Evolutionary conservation across 1,140 invertebrate genomes (phyloP).

Genomic region (Plectrocnemia conspersa): DNA sequence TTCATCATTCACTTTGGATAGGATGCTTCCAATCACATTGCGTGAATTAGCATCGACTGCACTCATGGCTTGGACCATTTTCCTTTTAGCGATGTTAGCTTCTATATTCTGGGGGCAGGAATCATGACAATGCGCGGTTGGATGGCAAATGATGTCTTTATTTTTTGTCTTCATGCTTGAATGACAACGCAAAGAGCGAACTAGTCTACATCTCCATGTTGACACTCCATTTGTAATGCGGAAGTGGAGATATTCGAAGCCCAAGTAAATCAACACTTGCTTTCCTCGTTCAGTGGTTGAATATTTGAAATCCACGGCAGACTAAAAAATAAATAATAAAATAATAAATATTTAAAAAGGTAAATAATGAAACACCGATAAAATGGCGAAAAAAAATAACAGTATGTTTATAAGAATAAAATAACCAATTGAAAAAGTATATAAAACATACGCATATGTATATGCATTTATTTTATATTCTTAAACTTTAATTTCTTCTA

Average conservation of each 20-base stretch:
- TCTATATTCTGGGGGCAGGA: not conserved
- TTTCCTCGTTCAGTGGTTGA: conserved; percentile 24
- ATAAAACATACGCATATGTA: too few species aligned
- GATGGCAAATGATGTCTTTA: conserved; percentile 6
- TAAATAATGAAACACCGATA: too few species aligned
- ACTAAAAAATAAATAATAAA: too few species aligned
- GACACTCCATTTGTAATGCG: conserved; percentile 14
- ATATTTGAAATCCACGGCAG: too few species aligned
- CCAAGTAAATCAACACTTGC: conserved; percentile 10
- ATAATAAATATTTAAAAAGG: too few species aligned
- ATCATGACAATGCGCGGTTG: conserved; percentile 20
- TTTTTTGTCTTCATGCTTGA: conserved; percentile 20
- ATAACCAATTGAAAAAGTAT: too few species aligned
- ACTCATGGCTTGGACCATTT: not conserved
- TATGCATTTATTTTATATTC: too few species aligned
- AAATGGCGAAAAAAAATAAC: too few species aligned
- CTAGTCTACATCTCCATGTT: conserved; percentile 24
- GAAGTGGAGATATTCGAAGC: conserved; percentile 21
- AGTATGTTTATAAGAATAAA: too few species aligned
- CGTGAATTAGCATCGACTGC: not conserved
- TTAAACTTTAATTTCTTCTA: too few species aligned
- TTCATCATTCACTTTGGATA: too few species aligned
- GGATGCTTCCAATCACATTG: not conserved
- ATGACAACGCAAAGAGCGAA: conserved; percentile 18
- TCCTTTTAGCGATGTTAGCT: too few species aligned